Percentiles rank a stretch among this genome's conserved stretches.
Evolutionary conservation across 2,888 invertebrate species (phyloP).

Genomic region (Matsumyia berberina): DNA sequence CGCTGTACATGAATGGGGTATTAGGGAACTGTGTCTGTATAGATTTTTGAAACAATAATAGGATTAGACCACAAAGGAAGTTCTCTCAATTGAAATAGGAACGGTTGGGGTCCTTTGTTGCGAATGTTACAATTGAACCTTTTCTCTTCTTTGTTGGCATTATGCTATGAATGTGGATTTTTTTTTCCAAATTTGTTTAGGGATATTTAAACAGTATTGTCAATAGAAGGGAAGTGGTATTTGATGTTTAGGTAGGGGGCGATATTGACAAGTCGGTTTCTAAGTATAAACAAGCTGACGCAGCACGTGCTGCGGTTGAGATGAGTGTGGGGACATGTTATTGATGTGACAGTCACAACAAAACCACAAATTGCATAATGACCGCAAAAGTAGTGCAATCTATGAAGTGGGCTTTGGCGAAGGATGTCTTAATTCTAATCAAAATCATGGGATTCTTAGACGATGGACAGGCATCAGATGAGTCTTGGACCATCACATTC

Average conservation of each 20-base stretch:
- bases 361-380: too few relatives aligned
- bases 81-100: slow-evolving; percentile 32
- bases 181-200: slow-evolving; percentile 26
- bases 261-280: slow-evolving; percentile 3
- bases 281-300: neutral
- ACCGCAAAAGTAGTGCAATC: too few relatives aligned
- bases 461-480: too few relatives aligned
- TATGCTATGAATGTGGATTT: slow-evolving; percentile 35
- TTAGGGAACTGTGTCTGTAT: slow-evolving; percentile 12
- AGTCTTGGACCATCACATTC: too few relatives aligned
- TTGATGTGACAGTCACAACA: neutral
- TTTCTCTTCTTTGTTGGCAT: slow-evolving; percentile 18
- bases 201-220: slow-evolving; percentile 20
- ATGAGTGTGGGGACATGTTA: neutral
- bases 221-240: slow-evolving; percentile 8
- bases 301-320: too few relatives aligned
- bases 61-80: slow-evolving; percentile 27
- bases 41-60: slow-evolving; percentile 40
- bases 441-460: too few relatives aligned
- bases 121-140: slow-evolving; percentile 31
- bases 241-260: slow-evolving; percentile 10
- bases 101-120: neutral
- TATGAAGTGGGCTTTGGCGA: too few relatives aligned
- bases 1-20: slow-evolving; percentile 27
- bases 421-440: too few relatives aligned